Evolutionary conservation across 2,888 invertebrate genomes (phyloP), one percentile per base, ranked within the genome.

Genomic region (Quadriops clusia): DNA sequence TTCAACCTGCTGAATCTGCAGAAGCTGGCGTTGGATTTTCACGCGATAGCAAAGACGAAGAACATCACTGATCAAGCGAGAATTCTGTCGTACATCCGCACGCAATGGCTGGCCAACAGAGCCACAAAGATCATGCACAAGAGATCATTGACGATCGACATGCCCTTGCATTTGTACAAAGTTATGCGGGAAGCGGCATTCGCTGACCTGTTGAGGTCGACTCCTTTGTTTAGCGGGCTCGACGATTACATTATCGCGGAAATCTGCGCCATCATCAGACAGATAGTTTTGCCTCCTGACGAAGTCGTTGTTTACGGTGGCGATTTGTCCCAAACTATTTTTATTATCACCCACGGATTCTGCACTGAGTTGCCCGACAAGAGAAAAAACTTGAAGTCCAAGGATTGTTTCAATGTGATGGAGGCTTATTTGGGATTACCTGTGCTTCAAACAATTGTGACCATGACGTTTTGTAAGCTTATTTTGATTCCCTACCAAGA

Each of bases 291-390:
- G 6, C 40, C 40, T 13, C 23, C 32, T 14, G 31, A 40, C 14
- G 37, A 42, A 15, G 32, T 34, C 4, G 10, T 42, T 4, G 32
- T 32, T 12, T 40, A 40, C 16, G 25, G 36, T 2, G 39, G 40
- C 5, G 40, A 40, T 23, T 30, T 37, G 8, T 23, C 23, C 4
- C 10, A 23, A 2, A 21, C 20, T 1, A 28, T 40, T 3, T 35
- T 35, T 12, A 32, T 40, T 10, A 17, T 36, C 2, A 9, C 10
- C 4, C 18, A 23, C 11, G 36, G 36, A 9, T 29, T 22, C 23
- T 36, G 33, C 15, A 22, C 23, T 9, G 17, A 10, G 8, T 11
- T 12, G 17, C 22, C 23, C 2, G 33, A 3, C 28, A 25, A 17
- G 24, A 30, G 2, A 3, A 2, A 3, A 11, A 17, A 4, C 3